These are phyloP conservation scores for Donacobius atricapilla DNA, from an alignment of 2,113 vertebrate genomes.

Conservation along the genomic window DNA sequence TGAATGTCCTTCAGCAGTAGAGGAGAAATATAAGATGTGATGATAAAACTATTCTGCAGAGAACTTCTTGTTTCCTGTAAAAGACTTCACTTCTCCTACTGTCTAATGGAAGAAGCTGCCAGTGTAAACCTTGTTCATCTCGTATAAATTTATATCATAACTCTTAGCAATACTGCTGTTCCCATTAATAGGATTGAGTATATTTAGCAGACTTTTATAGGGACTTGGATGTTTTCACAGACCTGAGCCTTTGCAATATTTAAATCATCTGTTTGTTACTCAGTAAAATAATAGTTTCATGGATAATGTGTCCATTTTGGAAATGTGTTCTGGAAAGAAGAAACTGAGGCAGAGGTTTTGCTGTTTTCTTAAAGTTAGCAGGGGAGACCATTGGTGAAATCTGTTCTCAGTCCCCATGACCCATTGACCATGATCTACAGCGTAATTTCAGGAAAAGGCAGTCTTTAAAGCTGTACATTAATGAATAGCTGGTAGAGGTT, in stretches of 20 bases:
- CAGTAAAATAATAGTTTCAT: neutral
- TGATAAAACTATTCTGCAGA: neutral
- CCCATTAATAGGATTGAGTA: neutral
- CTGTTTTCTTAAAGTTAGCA: neutral
- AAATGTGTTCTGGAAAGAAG: neutral
- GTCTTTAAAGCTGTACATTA: neutral
- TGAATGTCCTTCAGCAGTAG: neutral
- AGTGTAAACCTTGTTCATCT: neutral
- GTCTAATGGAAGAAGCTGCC: neutral
- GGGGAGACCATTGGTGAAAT: neutral
- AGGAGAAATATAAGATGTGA: neutral
- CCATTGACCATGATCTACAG: neutral
- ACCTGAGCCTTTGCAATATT: neutral
- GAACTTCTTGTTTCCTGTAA: neutral
- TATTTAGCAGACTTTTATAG: neutral
- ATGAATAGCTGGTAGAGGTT: neutral
- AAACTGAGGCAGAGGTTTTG: neutral
- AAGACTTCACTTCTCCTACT: neutral
- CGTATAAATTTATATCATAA: neutral
- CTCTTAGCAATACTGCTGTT: neutral
- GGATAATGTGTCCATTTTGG: neutral
- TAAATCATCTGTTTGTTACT: neutral
- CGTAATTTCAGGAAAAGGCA: neutral
- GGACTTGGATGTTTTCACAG: neutral
- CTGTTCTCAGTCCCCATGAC: neutral